phyloP scores from a whole-genome alignment of 2,113 vertebrate genomes.

The Istiophorus platypterus region DNA sequence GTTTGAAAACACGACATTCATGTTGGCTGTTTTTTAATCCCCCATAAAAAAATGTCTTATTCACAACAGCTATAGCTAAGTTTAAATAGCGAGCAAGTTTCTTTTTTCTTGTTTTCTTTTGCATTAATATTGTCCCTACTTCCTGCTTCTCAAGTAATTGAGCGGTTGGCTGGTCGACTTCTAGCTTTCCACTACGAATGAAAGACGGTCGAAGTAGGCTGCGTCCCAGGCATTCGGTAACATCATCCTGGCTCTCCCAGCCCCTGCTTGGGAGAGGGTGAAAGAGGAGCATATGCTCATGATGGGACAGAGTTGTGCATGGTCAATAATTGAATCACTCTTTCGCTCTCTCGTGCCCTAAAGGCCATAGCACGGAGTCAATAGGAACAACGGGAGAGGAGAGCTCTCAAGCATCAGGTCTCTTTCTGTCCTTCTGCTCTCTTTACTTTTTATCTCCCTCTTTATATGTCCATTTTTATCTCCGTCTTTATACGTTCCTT shows the following conservation, averaged over 20 bases:
- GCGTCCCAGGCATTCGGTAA: not conserved
- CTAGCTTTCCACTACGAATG: not conserved
- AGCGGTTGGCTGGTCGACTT: no score
- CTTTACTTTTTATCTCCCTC: slow-evolving; percentile 13
- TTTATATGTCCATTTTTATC: slow-evolving; percentile 17
- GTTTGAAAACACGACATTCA: not conserved
- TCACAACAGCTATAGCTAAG: not conserved
- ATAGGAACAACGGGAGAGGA: slow-evolving; percentile 48
- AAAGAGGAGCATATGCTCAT: slow-evolving; percentile 65
- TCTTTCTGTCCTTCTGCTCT: slow-evolving; percentile 12
- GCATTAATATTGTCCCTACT: not conserved
- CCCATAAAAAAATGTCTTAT: not conserved
- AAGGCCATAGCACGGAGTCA: slow-evolving; percentile 54
- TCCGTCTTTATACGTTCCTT: slow-evolving; percentile 16
- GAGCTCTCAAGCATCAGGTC: slow-evolving; percentile 44
- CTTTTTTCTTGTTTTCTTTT: not conserved
- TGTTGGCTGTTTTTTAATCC: not conserved
- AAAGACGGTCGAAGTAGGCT: not conserved
- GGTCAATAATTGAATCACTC: slow-evolving; percentile 77
- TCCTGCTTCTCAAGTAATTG: not conserved
- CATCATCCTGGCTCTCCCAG: slow-evolving; percentile 35
- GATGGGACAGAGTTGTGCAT: slow-evolving; percentile 44
- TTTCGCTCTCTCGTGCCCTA: slow-evolving; percentile 52
- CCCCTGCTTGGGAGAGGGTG: slow-evolving; percentile 32
- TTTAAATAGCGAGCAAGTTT: not conserved